A percentile compares a stretch with the other conserved stretches of the same genome.
Evolutionary conservation across 2,888 invertebrate genomes (phyloP).

Genomic region (Lasiommata megera): DNA sequence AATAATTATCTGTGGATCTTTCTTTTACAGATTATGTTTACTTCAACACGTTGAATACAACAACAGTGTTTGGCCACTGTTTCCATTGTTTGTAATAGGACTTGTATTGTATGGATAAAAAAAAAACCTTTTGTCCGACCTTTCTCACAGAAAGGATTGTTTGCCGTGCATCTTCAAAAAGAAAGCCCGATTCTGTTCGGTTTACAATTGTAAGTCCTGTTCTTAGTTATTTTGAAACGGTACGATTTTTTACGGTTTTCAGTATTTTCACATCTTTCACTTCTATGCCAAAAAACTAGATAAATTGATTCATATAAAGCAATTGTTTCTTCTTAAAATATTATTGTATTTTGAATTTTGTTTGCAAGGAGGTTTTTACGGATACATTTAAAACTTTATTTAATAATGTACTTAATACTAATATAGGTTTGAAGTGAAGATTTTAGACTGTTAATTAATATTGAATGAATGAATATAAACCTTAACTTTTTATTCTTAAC

Average conservation of each 20-base stretch:
- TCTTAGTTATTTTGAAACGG: conserved; percentile 32
- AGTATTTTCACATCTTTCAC: too few relatives aligned
- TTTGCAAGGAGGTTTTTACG: too few relatives aligned
- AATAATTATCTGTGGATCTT: conserved; percentile 59
- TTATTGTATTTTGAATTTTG: too few relatives aligned
- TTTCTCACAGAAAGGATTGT: conserved; percentile 54
- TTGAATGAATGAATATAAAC: too few relatives aligned
- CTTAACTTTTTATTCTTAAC: too few relatives aligned
- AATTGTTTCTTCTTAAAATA: too few relatives aligned
- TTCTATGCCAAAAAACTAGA: too few relatives aligned
- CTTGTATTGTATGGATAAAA: conserved; percentile 57
- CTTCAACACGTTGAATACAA: conserved; percentile 45
- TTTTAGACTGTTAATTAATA: too few relatives aligned
- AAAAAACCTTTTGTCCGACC: conserved; percentile 51
- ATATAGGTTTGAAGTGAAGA: too few relatives aligned
- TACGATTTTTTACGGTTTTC: not conserved
- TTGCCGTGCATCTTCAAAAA: conserved; percentile 38
- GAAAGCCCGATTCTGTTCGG: conserved; percentile 29
- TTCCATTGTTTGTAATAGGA: conserved; percentile 64
- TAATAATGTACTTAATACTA: too few relatives aligned
- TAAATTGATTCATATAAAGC: too few relatives aligned
- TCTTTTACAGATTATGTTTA: conserved; percentile 46
- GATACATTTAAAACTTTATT: too few relatives aligned
- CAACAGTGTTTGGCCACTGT: conserved; percentile 60
- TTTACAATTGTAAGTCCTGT: conserved; percentile 23